Conservation (phyloP, 2,888 invertebrate species). For the Fragum fragum region DNA sequence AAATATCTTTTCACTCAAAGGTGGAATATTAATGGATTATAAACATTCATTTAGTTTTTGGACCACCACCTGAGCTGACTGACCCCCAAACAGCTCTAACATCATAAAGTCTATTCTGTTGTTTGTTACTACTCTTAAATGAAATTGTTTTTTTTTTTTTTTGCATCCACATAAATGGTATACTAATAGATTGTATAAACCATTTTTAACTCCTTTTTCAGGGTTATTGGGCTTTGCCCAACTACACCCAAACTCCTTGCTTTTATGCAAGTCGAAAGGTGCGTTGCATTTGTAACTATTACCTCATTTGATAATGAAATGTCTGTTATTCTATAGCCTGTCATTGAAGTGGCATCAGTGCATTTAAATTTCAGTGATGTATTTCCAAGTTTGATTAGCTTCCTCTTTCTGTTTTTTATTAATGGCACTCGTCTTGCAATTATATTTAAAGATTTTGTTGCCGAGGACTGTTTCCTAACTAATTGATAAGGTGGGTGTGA, state of each 20-base stretch:
- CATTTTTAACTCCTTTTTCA: background rate
- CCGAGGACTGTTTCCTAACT: background rate
- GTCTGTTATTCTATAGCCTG: constrained; percentile 7
- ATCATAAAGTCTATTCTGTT: background rate
- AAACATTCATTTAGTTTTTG: background rate
- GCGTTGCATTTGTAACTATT: constrained; percentile 1
- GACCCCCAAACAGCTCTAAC: constrained; percentile 25
- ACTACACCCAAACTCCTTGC: background rate
- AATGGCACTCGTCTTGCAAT: background rate
- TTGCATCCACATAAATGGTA: background rate
- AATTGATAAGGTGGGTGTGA: background rate
- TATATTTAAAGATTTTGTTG: background rate
- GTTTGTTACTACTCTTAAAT: background rate
- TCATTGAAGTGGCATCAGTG: background rate
- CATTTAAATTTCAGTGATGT: background rate
- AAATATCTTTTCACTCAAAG: constrained; percentile 26
- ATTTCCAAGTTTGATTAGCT: background rate
- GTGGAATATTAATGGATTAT: constrained; percentile 29
- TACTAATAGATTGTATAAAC: background rate
- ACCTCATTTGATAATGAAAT: background rate
- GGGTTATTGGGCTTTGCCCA: background rate
- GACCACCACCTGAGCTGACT: constrained; percentile 29
- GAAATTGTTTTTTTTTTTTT: background rate
- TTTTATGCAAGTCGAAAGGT: constrained; percentile 18
- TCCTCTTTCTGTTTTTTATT: background rate